Evolutionary conservation across 2,888 invertebrate genomes (phyloP), one percentile per base, ranked within the genome.

Genomic region (Campaea margaritaria): DNA sequence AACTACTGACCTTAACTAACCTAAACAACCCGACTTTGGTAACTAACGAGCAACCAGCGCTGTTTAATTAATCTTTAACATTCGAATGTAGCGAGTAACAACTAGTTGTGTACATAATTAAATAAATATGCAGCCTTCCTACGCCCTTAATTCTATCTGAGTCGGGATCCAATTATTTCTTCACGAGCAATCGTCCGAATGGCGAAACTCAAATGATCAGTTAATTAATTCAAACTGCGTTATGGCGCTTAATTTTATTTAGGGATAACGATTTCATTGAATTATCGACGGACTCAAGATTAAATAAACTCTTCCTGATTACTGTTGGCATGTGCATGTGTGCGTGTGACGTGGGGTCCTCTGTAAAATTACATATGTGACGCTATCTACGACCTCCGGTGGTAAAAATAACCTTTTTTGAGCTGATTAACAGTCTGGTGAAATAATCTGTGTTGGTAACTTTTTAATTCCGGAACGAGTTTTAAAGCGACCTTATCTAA

Each of bases 131-230:
- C 56, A 34, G 46, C 38, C 27, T 46, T 51, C n/a, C 11, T 36
- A 46, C 44, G 43, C 44, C 42, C 55, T 54, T 38, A 62, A 64
- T 58, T 53, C 50, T 21, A 53, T 58, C 43, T 14, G 54, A 43
- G 15, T 39, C 13, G 42, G 49, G 49, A 59, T 67, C 64, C 64
- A 69, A 66, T 69, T 70, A 44, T 59, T 53, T 51, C 57, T 62
- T 46, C 48, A 48, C 51, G n/a, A 21, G 21, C 21, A 54, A 51
- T 58, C 49, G 39, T 47, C 52, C 60, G 57, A 60, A 56, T 54
- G 54, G 47, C 38, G 42, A 16, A 31, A 15, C 48, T 51, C 50
- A 43, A 64, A 65, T 62, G 64, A 67, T 68, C 54, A 44, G 49
- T 62, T 67, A 65, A 67, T 67, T 65, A 61, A 61, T 61, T 59